Base-by-base conservation (phyloP, 2,797 vertebrate species). In the Pogoniulus pusillus region DNA sequence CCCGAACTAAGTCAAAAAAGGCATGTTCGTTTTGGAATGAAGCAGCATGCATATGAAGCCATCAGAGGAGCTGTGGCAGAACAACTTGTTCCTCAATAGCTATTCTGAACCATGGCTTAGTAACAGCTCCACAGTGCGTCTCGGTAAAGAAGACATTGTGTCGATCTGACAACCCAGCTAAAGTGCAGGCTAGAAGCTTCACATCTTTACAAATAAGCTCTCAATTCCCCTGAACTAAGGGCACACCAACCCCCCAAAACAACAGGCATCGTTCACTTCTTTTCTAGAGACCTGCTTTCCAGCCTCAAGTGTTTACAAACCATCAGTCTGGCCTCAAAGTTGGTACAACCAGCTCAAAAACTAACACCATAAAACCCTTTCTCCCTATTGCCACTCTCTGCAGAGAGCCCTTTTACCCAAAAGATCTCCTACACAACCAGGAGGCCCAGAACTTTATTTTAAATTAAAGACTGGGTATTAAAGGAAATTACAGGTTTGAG, bases 1-100 rank as follows among this genome's bases (percentile, higher is more conserved):
- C 76, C 79, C 91, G 82, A 96, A 95, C 87, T 83, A 63, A 92
- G 80, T 83, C 60, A 92, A 83, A 91, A 55, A 90, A 89, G 82
- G 74, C 94, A 96, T 75, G 66, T 84, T 91, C 93, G 15, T 73
- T 94, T 92, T 95, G 95, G 94, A 95, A 94, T 32, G 82, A 89
- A 89, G 93, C 80, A 83, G 70, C 60, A 78, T 0, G 66, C 92
- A 94, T 62, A 91, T 15, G 74, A 93, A 87, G 66, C 1, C 0
- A 89, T 87, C 17, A 86, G 72, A 93, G 88, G 77, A 93, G 78
- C 78, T 84, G 82, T 93, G 92, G 90, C 92, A 96, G 94, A 94
- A 96, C 95, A 96, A 94, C 84, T 87, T 96, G 94, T 95, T 95
- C 95, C 80, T 93, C 89, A 91, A 93, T 23, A 94, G 66, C 76